Base-by-base conservation (phyloP, 2,888 invertebrate species). In the Folsomia manolachei region DNA sequence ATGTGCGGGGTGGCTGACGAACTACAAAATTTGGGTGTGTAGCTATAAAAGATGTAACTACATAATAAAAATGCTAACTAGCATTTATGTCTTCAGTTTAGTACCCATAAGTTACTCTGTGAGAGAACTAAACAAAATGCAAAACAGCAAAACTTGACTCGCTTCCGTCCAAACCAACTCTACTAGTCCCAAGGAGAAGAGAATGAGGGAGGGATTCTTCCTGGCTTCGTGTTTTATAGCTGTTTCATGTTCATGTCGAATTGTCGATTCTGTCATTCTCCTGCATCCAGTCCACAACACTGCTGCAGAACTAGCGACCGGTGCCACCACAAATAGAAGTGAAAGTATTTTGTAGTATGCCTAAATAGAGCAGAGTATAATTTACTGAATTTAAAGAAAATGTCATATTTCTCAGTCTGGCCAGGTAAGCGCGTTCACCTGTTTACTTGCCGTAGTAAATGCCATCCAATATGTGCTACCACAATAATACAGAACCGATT, bases 61-160 rank as follows among this genome's bases (percentile, higher is more conserved):
- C 66, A 66, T 66, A 66, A 19, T 66, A 66, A 66, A 66, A 66
- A n/a, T 66, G 51, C 27, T 66, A 66, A 51, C 66, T 52, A 66
- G 66, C 66, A 52, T 52, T 52, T 51, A 66, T 66, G 66, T 24
- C 53, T 52, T 66, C 53, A 66, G 66, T 66, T 66, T 66, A 66
- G 52, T 19, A 27, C 24, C 39, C 66, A 64, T 64, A 26, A 64
- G 23, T 21, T 60, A n/a, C 21, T 60, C 62, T 62, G 19, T 19
- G 56, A 56, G 56, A 56, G 56, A 39, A 56, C 56, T 56, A 21
- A 56, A 21, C 19, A 56, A 56, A 56, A 56, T 56, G 56, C 56
- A 56, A 56, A 56, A 56, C 56, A 56, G 56, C 39, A 9, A 4
- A 14, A 39, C 7, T 39, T 39, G 39, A 14, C 4, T 14, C 39